Evolutionary conservation across 2,888 invertebrate species (phyloP), one percentile per base, ranked within the genome.

Genomic region (Ophonus ardosiacus): DNA sequence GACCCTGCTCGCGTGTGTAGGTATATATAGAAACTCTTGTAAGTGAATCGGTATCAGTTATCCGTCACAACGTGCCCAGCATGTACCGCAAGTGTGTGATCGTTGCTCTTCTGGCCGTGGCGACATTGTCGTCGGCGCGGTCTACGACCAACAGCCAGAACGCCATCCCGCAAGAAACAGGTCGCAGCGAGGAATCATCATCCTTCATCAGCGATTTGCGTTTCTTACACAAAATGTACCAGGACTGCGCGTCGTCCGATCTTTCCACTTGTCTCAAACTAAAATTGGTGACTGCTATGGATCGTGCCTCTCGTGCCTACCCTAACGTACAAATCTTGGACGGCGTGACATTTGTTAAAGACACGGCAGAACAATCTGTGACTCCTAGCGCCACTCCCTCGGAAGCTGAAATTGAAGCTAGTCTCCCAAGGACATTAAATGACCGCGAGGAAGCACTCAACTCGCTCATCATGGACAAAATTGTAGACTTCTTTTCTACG

Each of bases 211-310:
- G 94, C 86, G 96, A 96, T 88, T 91, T 96, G 6, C 94, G 95
- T 88, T 93, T 95, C 88, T 94, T 96, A 87, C 96, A 96, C 89
- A 96, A 96, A 90, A 94, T 96, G 86, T 97, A 97, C 91, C 96
- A 95, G 90, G 96, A 97, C 88, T 97, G 97, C 92, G 93, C 95
- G 86, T 93, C 94, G 81, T 92, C 93, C 86, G 95, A 95, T 87
- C 90, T 96, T 40, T 92, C 95, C 2, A 94, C 95, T 86, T 97
- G 97, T 88, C 92, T 97, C 80, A 97, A 97, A 90, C 91, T 96
- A 86, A 97, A 97, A 90, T 91, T 97, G 79, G 93, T 96, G n/a
- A 94, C 95, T 21, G 95, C 96, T 1, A 92, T 97, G 90, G 96
- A 96, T 88, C 94, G 96, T 88, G 94, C 95, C 71, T 93, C 96